Evolutionary conservation across 2,113 vertebrate species (phyloP), one percentile per base, ranked within the genome.

Genomic region (Amphiprion percula): DNA sequence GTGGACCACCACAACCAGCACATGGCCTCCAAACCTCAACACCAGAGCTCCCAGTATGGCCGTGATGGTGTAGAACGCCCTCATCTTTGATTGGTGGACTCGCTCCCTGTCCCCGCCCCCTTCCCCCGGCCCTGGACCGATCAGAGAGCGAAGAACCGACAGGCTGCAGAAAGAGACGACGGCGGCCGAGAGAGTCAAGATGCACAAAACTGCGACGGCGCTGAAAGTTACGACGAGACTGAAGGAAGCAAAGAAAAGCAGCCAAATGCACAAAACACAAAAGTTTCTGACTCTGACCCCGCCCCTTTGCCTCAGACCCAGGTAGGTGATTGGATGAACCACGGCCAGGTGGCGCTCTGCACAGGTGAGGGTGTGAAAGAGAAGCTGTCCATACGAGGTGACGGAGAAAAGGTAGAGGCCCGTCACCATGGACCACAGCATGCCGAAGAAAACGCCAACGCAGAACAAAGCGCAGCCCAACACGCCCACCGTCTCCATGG

Each of bases 301-400:
- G 1, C 14, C 11, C 10, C 5, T 1, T 1, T 46, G 11, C 33
- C 5, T 52, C 41, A 85, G 41, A 1, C 39, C 9, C 68, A 46
- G 4, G 71, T 86, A 86, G 64, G 53, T 65, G 37, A 86, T 3
- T 2, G 83, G 67, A n/a, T 71, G 67, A 21, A 80, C 55, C 0
- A 77, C 73, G 10, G 73, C 77, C 30, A 86, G 16, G 66, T 76
- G 79, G 11, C 62, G 71, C 16, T 86, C 84, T 16, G 50, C 50
- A 21, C 68, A 73, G 7, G 63, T 56, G 23, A 83, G 44, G 44
- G 71, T 8, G 26, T 84, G 81, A 26, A 79, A 53, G 1, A 49
- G 6, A 4, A 16, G 44, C 58, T 74, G 23, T 33, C 64, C 68
- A 52, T 24, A 46, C 26, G 44, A 72, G 47, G 14, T 39, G 15